These are phyloP conservation scores for Muscidifurax raptorellus DNA, from an alignment of 1,140 invertebrate genomes.

Conservation along the genomic window DNA sequence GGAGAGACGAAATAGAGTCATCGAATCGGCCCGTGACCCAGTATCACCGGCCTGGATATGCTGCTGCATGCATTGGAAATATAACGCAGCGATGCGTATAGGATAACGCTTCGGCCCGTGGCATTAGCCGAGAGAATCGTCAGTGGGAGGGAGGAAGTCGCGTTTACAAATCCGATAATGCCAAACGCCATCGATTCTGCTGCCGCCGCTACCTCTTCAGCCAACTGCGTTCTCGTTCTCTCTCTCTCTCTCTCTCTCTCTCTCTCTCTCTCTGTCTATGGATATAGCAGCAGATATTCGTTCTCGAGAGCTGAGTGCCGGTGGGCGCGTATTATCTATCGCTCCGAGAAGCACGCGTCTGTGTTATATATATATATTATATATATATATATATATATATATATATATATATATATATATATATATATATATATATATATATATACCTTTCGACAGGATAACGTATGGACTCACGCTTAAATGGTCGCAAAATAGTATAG, in stretches of 20 bases:
- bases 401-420: too few species aligned
- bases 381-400: too few species aligned
- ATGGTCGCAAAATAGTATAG: too few species aligned
- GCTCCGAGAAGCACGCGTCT: too few species aligned
- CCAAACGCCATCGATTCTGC: constrained; percentile 56
- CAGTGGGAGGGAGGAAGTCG: constrained; percentile 46
- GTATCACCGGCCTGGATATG: not conserved
- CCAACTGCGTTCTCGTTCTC: too few species aligned
- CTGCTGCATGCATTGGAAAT: not conserved
- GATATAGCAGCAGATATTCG: not conserved
- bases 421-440: too few species aligned
- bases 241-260: not conserved
- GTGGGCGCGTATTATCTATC: too few species aligned
- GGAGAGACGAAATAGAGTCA: not conserved
- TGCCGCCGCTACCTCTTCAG: not conserved
- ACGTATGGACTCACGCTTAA: too few species aligned
- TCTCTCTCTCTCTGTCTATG: not conserved
- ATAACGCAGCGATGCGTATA: constrained; percentile 51
- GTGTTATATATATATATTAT: too few species aligned
- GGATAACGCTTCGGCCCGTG: not conserved
- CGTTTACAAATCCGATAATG: constrained; percentile 55
- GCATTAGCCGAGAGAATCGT: not conserved
- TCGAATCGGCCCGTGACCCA: not conserved
- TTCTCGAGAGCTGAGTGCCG: not conserved
- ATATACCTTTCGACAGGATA: too few species aligned